These are phyloP conservation scores for Sciurus carolinensis DNA, from an alignment of 2,797 vertebrate genomes.

Conservation along the genomic window DNA sequence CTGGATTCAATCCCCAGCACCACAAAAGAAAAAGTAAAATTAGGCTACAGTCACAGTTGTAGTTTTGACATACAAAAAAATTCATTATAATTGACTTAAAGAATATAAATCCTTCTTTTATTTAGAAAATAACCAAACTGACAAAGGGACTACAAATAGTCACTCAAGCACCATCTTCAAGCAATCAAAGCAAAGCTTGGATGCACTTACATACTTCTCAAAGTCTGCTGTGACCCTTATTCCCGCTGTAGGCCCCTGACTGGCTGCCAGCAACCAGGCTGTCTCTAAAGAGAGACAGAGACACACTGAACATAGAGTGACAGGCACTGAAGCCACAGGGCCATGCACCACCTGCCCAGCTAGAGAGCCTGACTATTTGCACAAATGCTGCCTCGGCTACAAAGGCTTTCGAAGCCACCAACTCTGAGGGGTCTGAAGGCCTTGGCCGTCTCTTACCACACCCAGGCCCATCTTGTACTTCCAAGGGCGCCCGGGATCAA, in stretches of 20 bases:
- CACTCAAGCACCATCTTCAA: constrained; percentile 32
- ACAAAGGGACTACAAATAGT: constrained; percentile 46
- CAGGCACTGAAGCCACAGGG: not conserved
- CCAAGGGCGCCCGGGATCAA: not conserved
- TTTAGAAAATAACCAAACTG: constrained; percentile 5
- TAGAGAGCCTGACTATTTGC: not conserved
- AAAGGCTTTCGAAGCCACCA: not conserved
- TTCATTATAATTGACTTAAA: not conserved
- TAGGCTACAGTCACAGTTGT: not conserved
- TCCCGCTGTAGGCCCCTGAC: not conserved
- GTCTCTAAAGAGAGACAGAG: not conserved
- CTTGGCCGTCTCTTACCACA: not conserved
- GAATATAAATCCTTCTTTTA: constrained; percentile 1
- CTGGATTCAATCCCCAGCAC: no score
- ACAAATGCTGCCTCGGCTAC: not conserved
- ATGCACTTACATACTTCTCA: not conserved
- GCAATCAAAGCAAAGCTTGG: constrained; percentile 11
- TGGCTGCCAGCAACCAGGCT: not conserved
- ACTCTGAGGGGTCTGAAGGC: not conserved
- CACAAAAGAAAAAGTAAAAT: not conserved
- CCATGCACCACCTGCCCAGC: not conserved
- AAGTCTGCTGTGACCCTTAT: not conserved
- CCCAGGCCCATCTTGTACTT: not conserved
- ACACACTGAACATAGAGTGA: not conserved
- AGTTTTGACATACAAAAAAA: not conserved